These are phyloP conservation scores for Eleutherodactylus coqui DNA, from an alignment of 2,797 vertebrate genomes.

Conservation along the genomic window DNA sequence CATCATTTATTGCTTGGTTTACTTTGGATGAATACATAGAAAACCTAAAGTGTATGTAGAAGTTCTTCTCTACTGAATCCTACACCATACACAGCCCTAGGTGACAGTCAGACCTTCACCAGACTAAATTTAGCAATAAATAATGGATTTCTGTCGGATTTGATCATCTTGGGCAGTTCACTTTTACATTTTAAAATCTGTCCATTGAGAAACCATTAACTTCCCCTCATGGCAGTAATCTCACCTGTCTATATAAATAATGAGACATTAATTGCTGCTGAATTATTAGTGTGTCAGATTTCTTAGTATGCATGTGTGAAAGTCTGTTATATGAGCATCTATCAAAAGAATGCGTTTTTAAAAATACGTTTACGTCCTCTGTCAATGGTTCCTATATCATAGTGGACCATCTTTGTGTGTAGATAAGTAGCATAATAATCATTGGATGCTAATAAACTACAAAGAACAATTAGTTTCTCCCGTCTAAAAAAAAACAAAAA, in stretches of 20 bases:
- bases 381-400: neutral
- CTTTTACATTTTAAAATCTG: constrained; percentile 21
- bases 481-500: too few relatives aligned
- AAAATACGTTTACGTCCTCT: neutral
- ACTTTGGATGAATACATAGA: neutral
- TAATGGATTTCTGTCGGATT: constrained; percentile 33
- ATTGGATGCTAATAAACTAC: neutral
- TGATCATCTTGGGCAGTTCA: constrained; percentile 9
- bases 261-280: constrained; percentile 24
- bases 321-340: neutral
- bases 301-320: neutral
- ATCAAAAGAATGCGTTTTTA: neutral
- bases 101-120: constrained; percentile 10
- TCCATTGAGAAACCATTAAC: constrained; percentile 21
- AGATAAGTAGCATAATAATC: neutral
- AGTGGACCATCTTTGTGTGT: neutral
- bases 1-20: too few relatives aligned
- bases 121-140: constrained; percentile 32
- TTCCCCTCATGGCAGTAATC: constrained; percentile 26
- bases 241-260: constrained; percentile 40
- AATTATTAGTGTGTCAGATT: constrained; percentile 12
- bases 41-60: neutral
- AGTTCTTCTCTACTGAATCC: neutral
- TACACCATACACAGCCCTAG: neutral
- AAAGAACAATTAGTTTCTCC: neutral